Evolutionary conservation across 2,113 vertebrate genomes (phyloP), one percentile per base, ranked within the genome.

Genomic region (Leptobrachium leishanense): DNA sequence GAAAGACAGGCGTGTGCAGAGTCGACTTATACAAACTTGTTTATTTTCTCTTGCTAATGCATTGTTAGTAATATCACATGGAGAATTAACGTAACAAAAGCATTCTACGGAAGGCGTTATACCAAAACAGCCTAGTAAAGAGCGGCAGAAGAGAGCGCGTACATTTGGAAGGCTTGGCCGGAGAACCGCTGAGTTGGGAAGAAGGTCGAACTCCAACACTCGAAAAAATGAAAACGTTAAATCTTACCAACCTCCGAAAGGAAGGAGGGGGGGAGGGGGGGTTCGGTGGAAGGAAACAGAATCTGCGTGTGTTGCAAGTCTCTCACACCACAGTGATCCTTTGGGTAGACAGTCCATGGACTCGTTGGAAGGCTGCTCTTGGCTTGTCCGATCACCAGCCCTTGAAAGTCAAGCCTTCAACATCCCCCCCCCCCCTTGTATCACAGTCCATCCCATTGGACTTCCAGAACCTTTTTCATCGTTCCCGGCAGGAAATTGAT

Each of bases 51-150:
- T 74, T 68, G 63, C 72, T 81, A 81, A 74, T 81, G 78, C 78
- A 81, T 68, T 74, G 78, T 81, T 81, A 74, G 68, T 79, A 74
- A 74, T 81, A 81, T 57, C 78, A 81, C 78, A 81, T 68, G 71
- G 50, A 81, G 53, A 68, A 42, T 81, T 68, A 74, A 74, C 13
- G 62, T 81, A 81, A 81, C 64, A 81, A 74, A 50, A 81, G 78
- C 69, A 64, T 41, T 63, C 71, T 74, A 81, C 69, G 67, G 71
- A 55, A 81, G 78, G 46, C 44, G 59, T 78, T 44, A 46, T 81
- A 68, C 74, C 71, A 68, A 81, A 81, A 74, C 71, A 74, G 71
- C 72, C 64, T 62, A 59, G 64, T 65, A 62, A 74, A 81, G 78
- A 40, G 50, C 68, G 41, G 73, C 71, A 81, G 71, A 43, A 74